Evolutionary conservation across 2,113 vertebrate species (phyloP).

Genomic region (Blennius ocellaris): DNA sequence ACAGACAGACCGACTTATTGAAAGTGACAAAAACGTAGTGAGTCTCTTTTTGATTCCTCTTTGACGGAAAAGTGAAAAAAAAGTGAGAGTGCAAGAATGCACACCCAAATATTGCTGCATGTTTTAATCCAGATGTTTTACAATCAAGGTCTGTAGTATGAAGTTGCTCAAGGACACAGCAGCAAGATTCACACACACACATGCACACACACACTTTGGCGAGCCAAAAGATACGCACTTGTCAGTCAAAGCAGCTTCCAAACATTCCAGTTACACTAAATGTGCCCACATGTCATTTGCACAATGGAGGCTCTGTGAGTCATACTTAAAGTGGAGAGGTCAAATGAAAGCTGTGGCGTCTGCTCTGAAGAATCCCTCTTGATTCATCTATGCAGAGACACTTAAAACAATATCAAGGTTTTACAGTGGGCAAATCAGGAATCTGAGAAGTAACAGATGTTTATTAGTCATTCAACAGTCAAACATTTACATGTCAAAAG

Average conservation of each 20-base stretch:
- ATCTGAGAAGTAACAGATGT: background rate
- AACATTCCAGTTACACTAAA: constrained; percentile 34
- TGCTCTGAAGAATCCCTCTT: constrained; percentile 12
- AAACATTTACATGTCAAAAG: background rate
- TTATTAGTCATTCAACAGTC: too few species aligned
- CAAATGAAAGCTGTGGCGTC: constrained; percentile 38
- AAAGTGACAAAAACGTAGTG: too few species aligned
- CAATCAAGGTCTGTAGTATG: constrained; percentile 17
- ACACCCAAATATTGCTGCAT: constrained; percentile 7
- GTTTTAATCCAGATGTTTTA: constrained; percentile 59
- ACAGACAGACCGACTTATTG: too few species aligned
- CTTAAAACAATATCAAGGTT: background rate
- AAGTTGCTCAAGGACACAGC: constrained; percentile 38
- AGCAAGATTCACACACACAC: constrained; percentile 9
- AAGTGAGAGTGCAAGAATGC: constrained; percentile 30
- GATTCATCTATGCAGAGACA: constrained; percentile 25
- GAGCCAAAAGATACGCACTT: constrained; percentile 30
- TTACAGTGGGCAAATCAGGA: background rate
- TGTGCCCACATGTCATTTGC: constrained; percentile 30
- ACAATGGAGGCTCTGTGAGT: constrained; percentile 61
- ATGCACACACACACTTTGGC: constrained; percentile 18
- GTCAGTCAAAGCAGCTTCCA: constrained; percentile 34
- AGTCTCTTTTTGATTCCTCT: too few species aligned
- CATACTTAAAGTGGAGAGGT: constrained; percentile 18
- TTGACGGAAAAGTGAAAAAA: background rate